Evolutionary conservation across 2,113 vertebrate genomes (phyloP), one percentile per base, ranked within the genome.

Genomic region (Antigone vipio): DNA sequence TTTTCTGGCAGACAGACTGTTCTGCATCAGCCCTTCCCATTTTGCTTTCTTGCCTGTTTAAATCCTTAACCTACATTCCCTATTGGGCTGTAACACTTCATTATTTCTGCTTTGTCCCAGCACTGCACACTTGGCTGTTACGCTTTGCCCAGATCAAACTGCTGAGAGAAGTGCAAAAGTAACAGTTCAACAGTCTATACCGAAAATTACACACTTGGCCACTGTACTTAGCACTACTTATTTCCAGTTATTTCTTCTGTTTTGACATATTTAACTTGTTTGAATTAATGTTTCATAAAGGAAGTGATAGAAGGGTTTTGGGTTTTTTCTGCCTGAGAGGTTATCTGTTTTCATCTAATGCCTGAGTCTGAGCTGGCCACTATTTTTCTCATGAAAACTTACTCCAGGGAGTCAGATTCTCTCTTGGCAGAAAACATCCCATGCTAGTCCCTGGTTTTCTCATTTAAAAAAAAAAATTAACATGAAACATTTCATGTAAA

Each of bases 11-110:
- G 64, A 30, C 26, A 35, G n/a, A 40, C 27, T 52, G 15, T 52
- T 95, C 77, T 83, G 47, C 86, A 69, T 89, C 71, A 66, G 64
- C 44, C 49, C 56, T 88, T 95, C 78, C 72, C 59, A 56, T 77
- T 92, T 91, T 47, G 32, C 60, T 60, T 73, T 60, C 52, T 50
- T 80, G 55, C 53, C 93, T 89, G 84, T 76, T 93, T 93, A 94
- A 96, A 63, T 94, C 75, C 44, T 95, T 96, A 93, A 84, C 88
- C 93, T 60, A 73, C 80, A 75, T 95, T 95, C 88, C 67, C 84
- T 53, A 0, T 64, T 81, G 88, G 82, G 59, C 55, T 92, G 42
- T 89, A 97, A 68, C 83, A 95, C 93, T 91, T 95, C 83, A 80
- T 95, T 97, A 82, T 86, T 92, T 93, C 88, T 94, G 49, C 56